phyloP scores from a whole-genome alignment of 2,888 invertebrate genomes.

The Drosophila kambysellisi region DNA sequence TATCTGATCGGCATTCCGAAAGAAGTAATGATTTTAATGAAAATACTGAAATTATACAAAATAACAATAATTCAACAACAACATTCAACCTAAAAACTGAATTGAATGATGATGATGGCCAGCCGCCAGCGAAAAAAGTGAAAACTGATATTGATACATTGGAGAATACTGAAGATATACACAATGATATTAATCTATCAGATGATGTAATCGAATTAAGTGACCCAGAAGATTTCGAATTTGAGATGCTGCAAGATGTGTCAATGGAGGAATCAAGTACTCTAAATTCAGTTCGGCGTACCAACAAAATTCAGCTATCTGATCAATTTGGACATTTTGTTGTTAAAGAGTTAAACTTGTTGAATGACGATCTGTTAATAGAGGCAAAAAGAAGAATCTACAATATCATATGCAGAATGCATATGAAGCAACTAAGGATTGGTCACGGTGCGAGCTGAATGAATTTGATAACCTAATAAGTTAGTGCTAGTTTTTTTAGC shows the following conservation, averaged over 20 bases:
- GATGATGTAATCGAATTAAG: background rate
- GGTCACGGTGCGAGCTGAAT: conserved; percentile 8
- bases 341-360: conserved; percentile 45
- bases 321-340: conserved; percentile 54
- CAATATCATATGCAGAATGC: conserved; percentile 50
- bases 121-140: background rate
- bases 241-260: background rate
- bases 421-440: conserved; percentile 43
- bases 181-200: background rate
- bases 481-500: background rate
- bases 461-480: background rate
- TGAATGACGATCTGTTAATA: conserved; percentile 45
- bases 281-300: background rate
- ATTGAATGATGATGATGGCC: background rate
- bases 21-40: background rate
- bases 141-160: background rate
- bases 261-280: background rate
- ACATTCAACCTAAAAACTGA: background rate
- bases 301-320: conserved; percentile 9
- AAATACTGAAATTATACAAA: background rate
- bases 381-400: conserved; percentile 56
- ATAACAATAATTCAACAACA: background rate
- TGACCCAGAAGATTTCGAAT: conserved; percentile 2
- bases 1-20: background rate
- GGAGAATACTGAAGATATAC: background rate